phyloP scores from a whole-genome alignment of 2,888 invertebrate genomes.

The Trichogramma evanescens region DNA sequence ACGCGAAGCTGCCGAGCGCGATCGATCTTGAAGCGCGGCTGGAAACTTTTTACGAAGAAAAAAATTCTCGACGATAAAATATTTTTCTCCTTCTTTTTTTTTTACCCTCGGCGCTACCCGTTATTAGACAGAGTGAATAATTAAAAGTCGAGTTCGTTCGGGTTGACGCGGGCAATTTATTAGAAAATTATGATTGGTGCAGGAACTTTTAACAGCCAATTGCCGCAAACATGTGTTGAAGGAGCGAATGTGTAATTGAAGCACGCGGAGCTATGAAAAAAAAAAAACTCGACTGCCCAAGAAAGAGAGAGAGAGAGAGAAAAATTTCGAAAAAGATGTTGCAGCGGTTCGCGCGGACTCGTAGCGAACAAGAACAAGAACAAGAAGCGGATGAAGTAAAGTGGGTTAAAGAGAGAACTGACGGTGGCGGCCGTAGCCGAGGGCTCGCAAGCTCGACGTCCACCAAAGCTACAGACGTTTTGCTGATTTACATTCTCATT shows the following conservation, averaged over 20 bases:
- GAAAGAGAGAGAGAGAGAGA: background rate
- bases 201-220: too few species aligned
- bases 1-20: too few species aligned
- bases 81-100: too few species aligned
- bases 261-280: background rate
- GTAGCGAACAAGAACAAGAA: background rate
- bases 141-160: too few species aligned
- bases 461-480: background rate
- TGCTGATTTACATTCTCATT: conserved; percentile 13
- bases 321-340: background rate
- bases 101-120: too few species aligned
- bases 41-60: too few species aligned
- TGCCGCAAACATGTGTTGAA: too few species aligned
- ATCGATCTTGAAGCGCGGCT: too few species aligned
- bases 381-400: background rate
- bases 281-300: background rate
- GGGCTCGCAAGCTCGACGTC: background rate
- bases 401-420: background rate
- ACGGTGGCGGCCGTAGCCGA: background rate
- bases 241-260: background rate
- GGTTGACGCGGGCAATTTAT: too few species aligned
- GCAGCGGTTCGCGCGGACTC: background rate
- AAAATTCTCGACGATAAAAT: too few species aligned
- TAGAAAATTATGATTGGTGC: too few species aligned
- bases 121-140: too few species aligned